These are phyloP conservation scores for Argyresthia albistria DNA, from an alignment of 2,888 invertebrate species.

Conservation along the genomic window DNA sequence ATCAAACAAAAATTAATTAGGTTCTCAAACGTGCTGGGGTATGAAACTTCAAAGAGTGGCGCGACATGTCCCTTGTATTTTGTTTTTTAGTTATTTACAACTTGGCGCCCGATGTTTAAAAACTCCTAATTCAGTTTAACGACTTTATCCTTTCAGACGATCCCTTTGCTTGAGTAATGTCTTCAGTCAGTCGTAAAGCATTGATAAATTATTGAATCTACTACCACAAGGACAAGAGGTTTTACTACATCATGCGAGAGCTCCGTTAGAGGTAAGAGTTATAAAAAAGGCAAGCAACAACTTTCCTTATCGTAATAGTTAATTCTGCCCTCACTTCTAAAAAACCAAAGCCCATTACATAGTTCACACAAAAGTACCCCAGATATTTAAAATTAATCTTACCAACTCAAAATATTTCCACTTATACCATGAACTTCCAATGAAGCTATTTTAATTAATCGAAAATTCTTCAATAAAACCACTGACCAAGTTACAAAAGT, in stretches of 20 bases:
- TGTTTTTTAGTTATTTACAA: conserved; percentile 18
- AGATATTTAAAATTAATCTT: conserved; percentile 18
- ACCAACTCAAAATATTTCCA: conserved; percentile 5
- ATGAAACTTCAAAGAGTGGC: not conserved
- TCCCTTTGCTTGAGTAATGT: not conserved
- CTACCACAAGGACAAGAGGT: no score
- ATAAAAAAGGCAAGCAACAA: no score
- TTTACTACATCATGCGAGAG: no score
- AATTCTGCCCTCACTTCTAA: no score
- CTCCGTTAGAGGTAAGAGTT: no score
- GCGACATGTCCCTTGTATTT: no score
- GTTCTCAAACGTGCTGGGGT: not conserved
- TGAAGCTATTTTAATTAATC: conserved; percentile 54
- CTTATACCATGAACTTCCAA: conserved; percentile 22
- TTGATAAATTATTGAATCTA: no score
- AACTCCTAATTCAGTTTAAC: conserved; percentile 1
- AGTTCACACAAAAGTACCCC: conserved; percentile 40
- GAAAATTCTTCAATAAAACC: conserved; percentile 56
- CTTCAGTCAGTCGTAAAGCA: no score
- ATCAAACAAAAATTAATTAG: not conserved
- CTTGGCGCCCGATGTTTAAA: conserved; percentile 21
- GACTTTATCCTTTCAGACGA: not conserved
- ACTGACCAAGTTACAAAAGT: conserved; percentile 32
- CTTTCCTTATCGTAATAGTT: no score
- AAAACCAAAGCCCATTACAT: conserved; percentile 19